phyloP scores from a whole-genome alignment of 2,888 invertebrate genomes.

The Ethmia dodecea region DNA sequence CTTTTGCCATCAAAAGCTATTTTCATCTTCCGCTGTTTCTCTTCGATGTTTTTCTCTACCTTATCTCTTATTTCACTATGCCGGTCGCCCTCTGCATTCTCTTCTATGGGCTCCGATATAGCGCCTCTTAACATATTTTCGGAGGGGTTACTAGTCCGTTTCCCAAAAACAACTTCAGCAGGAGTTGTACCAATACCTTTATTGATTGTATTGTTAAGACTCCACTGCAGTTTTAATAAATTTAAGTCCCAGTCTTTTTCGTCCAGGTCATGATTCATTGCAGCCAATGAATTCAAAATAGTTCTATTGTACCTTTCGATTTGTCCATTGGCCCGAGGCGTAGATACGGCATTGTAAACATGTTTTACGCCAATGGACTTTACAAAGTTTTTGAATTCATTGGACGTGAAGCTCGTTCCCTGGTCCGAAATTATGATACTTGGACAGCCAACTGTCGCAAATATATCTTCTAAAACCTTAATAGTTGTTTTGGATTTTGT shows the following conservation, averaged over 20 bases:
- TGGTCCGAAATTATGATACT: neutral
- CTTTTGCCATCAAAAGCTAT: too few species aligned
- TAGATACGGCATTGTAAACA: constrained; percentile 22
- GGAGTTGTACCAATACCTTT: constrained; percentile 4
- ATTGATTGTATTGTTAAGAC: constrained; percentile 11
- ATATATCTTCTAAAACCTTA: neutral
- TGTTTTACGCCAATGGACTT: constrained; percentile 12
- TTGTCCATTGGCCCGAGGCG: constrained; percentile 26
- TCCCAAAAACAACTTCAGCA: constrained; percentile 3
- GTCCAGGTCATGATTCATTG: neutral
- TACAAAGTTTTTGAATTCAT: neutral
- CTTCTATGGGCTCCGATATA: too few species aligned
- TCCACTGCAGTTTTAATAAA: constrained; percentile 8
- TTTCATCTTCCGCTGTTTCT: too few species aligned
- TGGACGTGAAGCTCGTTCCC: neutral
- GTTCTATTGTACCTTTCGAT: constrained; percentile 15
- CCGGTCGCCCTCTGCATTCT: too few species aligned
- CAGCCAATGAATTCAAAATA: constrained; percentile 1
- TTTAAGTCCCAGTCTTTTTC: constrained; percentile 9
- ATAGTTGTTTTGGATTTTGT: constrained; percentile 5
- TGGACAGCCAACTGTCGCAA: neutral
- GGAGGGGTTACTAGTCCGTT: too few species aligned
- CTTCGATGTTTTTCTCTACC: too few species aligned
- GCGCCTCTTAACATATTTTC: too few species aligned
- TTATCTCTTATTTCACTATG: too few species aligned